These are phyloP conservation scores for Trichonephila inaurata DNA, from an alignment of 1,140 invertebrate species.

Conservation along the genomic window DNA sequence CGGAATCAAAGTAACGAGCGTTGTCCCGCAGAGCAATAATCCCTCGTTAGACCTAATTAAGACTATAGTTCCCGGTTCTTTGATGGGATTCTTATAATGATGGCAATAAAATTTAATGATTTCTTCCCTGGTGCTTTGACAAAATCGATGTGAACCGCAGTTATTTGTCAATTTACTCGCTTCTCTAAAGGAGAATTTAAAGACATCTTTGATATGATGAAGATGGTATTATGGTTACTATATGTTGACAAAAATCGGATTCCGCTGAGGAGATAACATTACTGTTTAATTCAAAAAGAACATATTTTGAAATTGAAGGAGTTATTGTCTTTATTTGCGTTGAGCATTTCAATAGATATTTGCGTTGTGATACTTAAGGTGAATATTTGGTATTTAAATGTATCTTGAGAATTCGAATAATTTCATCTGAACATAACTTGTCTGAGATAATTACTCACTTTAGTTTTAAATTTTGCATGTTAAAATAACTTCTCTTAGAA, in stretches of 20 bases:
- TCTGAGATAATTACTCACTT: too few species aligned
- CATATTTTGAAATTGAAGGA: neutral
- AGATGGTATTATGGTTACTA: neutral
- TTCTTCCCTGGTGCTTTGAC: neutral
- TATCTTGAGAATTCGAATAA: too few species aligned
- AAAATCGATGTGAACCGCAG: constrained; percentile 16
- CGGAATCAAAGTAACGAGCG: neutral
- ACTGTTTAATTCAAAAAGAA: neutral
- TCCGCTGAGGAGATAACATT: neutral
- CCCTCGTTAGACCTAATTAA: neutral
- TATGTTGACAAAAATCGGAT: neutral
- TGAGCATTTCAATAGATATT: neutral
- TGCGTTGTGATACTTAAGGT: too few species aligned
- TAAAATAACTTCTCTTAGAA: too few species aligned
- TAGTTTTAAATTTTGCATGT: too few species aligned
- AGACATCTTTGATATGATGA: neutral
- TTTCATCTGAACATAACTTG: too few species aligned
- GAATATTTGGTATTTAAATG: too few species aligned
- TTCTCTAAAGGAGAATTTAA: neutral
- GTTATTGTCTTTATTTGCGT: neutral
- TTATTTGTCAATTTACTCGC: constrained; percentile 2
- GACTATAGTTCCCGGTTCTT: neutral
- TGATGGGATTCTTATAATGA: neutral
- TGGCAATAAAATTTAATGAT: constrained; percentile 8
- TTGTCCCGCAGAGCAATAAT: neutral